Evolutionary conservation across 2,797 vertebrate species (phyloP), one percentile per base, ranked within the genome.

Genomic region (Karalla daura): DNA sequence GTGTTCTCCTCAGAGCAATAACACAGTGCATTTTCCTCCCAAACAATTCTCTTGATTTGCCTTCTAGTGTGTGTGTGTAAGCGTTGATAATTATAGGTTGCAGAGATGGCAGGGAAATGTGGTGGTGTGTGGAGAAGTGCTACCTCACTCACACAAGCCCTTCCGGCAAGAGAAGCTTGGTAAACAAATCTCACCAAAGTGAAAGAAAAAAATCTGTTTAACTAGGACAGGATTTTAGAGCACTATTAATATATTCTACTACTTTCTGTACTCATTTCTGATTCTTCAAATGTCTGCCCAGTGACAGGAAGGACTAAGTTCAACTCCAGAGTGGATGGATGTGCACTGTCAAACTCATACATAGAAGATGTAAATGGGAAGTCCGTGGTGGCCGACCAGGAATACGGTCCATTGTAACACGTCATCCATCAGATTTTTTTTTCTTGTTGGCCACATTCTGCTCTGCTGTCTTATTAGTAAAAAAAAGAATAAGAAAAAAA

Each of bases 31-130:
- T 72, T 86, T 72, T 52, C 56, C 52, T 80, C 51, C 40, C 25
- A 72, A n/a, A 81, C 55, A 72, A 69, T 78, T 74, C 60, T 70
- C 71, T 55, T 78, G 53, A 80, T 84, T 84, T 86, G 45, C 14
- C 27, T 73, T 60, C 62, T 33, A 50, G 15, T 14, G 56, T 35
- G n/a, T 47, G 56, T 66, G 37, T 39, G 28, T 33, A 20, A 70
- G 7, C 70, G 37, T 72, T 67, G 63, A 74, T 86, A 85, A 86
- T 88, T 87, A 75, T 80, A 84, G 82, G 76, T 67, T 77, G 68
- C 64, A 47, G 65, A 68, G 74, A 80, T 87, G 79, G 87, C 86
- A 86, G 75, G 55, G 76, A 81, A 70, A 78, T 43, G 64, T 60
- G 69, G 62, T 67, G 69, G 61, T 74, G 61, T 80, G 80, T 70